Evolutionary conservation across 1,140 invertebrate genomes (phyloP), one percentile per base, ranked within the genome.

Genomic region (Drosophila rufa): DNA sequence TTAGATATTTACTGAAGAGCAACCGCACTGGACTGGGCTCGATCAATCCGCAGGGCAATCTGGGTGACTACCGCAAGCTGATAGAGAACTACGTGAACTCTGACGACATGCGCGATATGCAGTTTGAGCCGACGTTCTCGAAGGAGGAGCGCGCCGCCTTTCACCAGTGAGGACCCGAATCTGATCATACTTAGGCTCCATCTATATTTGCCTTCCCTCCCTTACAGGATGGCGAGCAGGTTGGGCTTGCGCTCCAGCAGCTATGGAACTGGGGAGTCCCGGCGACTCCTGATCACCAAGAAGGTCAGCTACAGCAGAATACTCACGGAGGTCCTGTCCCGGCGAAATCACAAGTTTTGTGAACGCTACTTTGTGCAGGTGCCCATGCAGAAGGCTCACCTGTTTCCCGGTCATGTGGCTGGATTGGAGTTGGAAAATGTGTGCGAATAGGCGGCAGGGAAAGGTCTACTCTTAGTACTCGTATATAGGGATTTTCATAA

Each of bases 81-180:
- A 67, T 90, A 8, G 53, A 93, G 40, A 94, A 95, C 25, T 95
- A 94, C 74, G 87, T 94, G 1, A 80, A 93, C 1, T 94, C 94
- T 36, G 86, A 94, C 53, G 92, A 93, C 53, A 93, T 94, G 73
- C 93, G 95, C 1, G 95, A 95, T 78, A 83, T 96, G 62, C 93
- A 95, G 40, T 97, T 97, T 91, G 94, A 95, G 19, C 92, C 94
- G 0, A 95, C 96, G 48, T 97, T 97, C 85, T 94, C 93, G 0
- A 96, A 95, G 57, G 96, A 96, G 30, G 96, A 97, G 89, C 93
- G 96, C 45, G 94, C 94, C 8, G 75, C 93, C 8, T 94, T 97
- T 61, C 96, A 97, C 86, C 85, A 94, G 95, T 95, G 93, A 91
- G 92, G 86, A 15, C 8, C n/a, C 7, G 0, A 25, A 12, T 1